Base-by-base conservation (phyloP, 2,797 vertebrate genomes). In the Neosalanx taihuensis region DNA sequence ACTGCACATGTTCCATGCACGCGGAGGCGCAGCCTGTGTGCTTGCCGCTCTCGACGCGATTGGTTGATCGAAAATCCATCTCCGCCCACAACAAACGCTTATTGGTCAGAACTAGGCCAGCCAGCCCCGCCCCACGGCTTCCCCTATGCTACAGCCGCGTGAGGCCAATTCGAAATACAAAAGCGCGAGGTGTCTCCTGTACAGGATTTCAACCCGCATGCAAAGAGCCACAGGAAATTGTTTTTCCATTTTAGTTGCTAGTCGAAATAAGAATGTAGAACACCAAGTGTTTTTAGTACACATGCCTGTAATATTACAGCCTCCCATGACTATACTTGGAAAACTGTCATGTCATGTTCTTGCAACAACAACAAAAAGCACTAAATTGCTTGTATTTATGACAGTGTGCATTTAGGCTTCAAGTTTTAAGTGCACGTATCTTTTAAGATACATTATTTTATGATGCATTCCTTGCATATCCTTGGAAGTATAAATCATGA, bases 51-150 rank as follows among this genome's bases (percentile, higher is more conserved):
- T 6, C 7, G 1, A 70, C 63, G 64, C 57, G 20, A 91, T 93
- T 92, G 91, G 92, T 51, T 68, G 2, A 1, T 9, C 31, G 9
- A 82, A 82, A 81, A 76, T 76, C 78, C 76, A n/a, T 78, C 90
- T 86, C 93, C 93, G 81, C 95, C 94, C 84, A 75, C 75, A 51
- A 1, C 64, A 49, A 1, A n/a, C 29, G 69, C 33, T 64, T 1
- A 96, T 94, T 96, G 95, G 96, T 1, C 73, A 89, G 90, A 93
- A 93, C 70, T 92, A 92, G 93, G 94, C 94, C 92, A 92, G 76
- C 3, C 53, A 77, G 10, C 86, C 88, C 91, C 93, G 91, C 94
- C 94, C 88, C 83, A 81, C 80, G 78, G 88, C 83, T 87, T 85
- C 85, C 86, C 91, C 86, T 90, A 91, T 91, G 93, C 92, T 69